Evolutionary conservation across 2,888 invertebrate species (phyloP), one percentile per base, ranked within the genome.

Genomic region (Ophion costatus): DNA sequence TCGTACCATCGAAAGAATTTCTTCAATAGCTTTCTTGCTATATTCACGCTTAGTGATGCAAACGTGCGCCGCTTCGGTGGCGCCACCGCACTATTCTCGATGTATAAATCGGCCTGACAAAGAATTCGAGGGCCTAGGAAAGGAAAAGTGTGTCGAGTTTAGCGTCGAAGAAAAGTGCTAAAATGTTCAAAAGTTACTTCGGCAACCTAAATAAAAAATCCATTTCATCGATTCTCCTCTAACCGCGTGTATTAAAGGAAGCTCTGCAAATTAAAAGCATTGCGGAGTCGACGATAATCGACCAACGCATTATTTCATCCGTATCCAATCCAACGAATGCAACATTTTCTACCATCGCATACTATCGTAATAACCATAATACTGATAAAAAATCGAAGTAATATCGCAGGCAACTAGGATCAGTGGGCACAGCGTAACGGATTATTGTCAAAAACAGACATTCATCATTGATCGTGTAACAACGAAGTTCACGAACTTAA

Each of bases 321-420:
- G 42, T 42, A 4, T 29, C 29, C 29, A 61, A 61, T 29, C 45
- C 11, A 64, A 64, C 17, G 2, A 14, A 29, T 29, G 10, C 29
- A 29, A 33, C 17, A 20, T 59, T 22, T 59, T 22, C 22, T 17
- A 33, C 17, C 10, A 64, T 20, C n/a, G 9, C n/a, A 38, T 20
- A 67, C n/a, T 67, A 67, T 42, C 14, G 7, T 9, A 42, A 64
- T 67, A 20, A 42, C 38, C 38, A 67, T 38, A 67, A 67, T 67
- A 67, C 9, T 17, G 14, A 70, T 70, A 51, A 45, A 51, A 14
- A 14, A n/a, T 57, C 57, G 14, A 57, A 70, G 22, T 70, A 70
- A 71, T 57, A 57, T 71, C 71, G 71, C 33, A 71, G 33, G 33
- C 22, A 57, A 57, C 3, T 22, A 11, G 11, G 42, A 51, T 51